Evolutionary conservation across 2,113 vertebrate genomes (phyloP).

Genomic region (sheep (Ovis aries)): DNA sequence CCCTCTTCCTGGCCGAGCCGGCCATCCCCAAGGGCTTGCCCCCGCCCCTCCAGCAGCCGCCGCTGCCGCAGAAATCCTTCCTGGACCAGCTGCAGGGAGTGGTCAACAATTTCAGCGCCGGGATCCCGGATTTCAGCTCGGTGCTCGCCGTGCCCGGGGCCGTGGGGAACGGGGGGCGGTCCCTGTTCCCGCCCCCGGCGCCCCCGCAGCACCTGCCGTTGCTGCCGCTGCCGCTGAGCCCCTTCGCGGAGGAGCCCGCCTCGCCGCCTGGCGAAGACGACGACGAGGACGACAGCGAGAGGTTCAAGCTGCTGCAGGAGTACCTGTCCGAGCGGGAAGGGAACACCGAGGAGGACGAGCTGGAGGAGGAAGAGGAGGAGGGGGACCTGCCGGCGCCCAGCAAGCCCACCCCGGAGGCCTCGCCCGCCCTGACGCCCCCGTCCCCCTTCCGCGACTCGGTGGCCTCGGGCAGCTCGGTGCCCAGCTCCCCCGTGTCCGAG

Average conservation of each 20-base stretch:
- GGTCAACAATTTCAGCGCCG: slow-evolving; percentile 84
- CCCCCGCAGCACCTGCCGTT: slow-evolving; percentile 76
- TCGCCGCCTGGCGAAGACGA: slow-evolving; percentile 79
- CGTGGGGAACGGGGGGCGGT: slow-evolving; percentile 71
- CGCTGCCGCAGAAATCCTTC: slow-evolving; percentile 76
- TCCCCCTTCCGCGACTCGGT: slow-evolving; percentile 97
- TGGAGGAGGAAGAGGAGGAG: slow-evolving; percentile 80
- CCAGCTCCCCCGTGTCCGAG: slow-evolving; percentile 87
- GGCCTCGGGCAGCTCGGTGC: slow-evolving; percentile 87
- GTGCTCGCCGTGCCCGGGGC: slow-evolving; percentile 70
- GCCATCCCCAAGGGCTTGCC: slow-evolving; percentile 75
- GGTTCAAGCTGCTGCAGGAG: slow-evolving; percentile 90
- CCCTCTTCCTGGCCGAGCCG: slow-evolving; percentile 82
- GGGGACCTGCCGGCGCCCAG: slow-evolving; percentile 77
- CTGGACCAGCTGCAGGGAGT: slow-evolving; percentile 85
- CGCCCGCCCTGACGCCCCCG: slow-evolving; percentile 90
- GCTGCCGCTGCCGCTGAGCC: slow-evolving; percentile 77
- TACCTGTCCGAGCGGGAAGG: slow-evolving; percentile 87
- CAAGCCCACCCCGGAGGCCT: slow-evolving; percentile 86
- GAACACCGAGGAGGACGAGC: slow-evolving; percentile 87
- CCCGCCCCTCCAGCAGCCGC: slow-evolving; percentile 56
- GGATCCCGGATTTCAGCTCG: slow-evolving; percentile 80
- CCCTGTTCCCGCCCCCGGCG: slow-evolving; percentile 74
- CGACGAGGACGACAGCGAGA: slow-evolving; percentile 80
- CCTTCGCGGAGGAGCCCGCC: slow-evolving; percentile 81